Percentiles rank a stretch among this genome's conserved stretches.
These are phyloP conservation scores for Apis cerana DNA, from an alignment of 1,140 invertebrate genomes.

Conservation along the genomic window DNA sequence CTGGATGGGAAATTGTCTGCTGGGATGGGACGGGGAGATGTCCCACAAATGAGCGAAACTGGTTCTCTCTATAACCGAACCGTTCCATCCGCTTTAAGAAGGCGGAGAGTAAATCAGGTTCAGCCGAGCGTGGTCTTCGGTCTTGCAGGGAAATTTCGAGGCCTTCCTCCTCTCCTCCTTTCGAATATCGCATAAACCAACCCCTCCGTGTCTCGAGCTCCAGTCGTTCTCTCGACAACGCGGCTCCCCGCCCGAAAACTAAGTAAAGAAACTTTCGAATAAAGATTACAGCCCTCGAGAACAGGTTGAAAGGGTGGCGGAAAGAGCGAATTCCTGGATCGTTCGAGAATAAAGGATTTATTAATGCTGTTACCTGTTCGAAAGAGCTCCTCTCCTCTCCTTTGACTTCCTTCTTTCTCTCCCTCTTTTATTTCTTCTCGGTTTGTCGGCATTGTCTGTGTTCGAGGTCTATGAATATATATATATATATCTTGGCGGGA, in stretches of 20 bases:
- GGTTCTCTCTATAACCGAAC: too few relatives aligned
- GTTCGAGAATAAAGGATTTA: conserved; percentile 24
- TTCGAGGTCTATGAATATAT: neutral
- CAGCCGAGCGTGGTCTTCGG: conserved; percentile 38
- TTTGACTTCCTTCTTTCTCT: too few relatives aligned
- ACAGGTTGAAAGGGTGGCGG: neutral
- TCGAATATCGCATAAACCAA: conserved; percentile 28
- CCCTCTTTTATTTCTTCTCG: neutral
- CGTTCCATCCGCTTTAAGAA: conserved; percentile 64
- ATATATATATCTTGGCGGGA: neutral
- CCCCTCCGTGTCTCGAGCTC: neutral
- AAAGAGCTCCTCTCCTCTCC: too few relatives aligned
- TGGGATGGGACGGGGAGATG: neutral
- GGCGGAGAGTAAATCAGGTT: conserved; percentile 51
- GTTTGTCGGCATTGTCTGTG: neutral
- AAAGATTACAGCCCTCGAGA: conserved; percentile 32
- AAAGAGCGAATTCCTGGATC: conserved; percentile 1
- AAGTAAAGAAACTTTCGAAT: conserved; percentile 27
- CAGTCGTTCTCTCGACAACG: neutral
- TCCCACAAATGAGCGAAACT: conserved; percentile 43
- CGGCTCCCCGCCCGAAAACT: neutral
- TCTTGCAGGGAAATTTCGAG: conserved; percentile 30
- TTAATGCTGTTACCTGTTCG: conserved; percentile 9
- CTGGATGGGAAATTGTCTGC: conserved; percentile 31
- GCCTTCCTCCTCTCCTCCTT: neutral